Conservation (phyloP, 2,797 vertebrate genomes). For the Silurus aristotelis region DNA sequence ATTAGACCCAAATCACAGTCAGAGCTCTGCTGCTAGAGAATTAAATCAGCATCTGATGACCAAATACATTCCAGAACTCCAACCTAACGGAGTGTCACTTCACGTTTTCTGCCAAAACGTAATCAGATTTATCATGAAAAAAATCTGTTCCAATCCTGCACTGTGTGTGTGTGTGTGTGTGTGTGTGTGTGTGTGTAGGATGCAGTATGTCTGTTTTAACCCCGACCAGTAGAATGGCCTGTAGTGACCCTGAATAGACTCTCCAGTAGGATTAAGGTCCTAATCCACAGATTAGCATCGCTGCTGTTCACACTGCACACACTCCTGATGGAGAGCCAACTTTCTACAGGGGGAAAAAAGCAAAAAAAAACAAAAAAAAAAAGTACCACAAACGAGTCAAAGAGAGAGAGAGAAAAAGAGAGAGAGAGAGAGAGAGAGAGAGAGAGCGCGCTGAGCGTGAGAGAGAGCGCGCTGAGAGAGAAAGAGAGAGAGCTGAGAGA, state of each 20-base stretch:
- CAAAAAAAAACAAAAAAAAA: neutral
- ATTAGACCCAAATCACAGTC: no score
- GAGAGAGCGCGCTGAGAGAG: no score
- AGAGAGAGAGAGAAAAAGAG: neutral
- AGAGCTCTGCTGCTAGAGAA: no score
- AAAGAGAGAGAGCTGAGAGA: neutral
- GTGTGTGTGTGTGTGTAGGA: neutral
- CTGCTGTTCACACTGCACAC: neutral
- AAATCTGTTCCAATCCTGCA: no score
- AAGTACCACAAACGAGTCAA: no score
- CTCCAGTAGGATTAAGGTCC: conserved; percentile 35
- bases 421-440: no score
- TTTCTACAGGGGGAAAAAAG: neutral
- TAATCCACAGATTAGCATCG: conserved; percentile 51
- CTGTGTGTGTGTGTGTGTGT: neutral
- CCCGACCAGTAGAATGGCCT: neutral
- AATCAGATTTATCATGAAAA: no score
- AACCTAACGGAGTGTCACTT: no score
- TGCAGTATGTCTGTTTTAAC: neutral
- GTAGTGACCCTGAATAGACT: neutral
- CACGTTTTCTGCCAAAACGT: no score
- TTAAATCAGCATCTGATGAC: no score
- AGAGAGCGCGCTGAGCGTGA: no score
- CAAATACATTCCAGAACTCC: no score
- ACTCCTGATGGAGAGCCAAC: neutral